Evolutionary conservation across 2,888 invertebrate species (phyloP).

Genomic region (Tipula unca): DNA sequence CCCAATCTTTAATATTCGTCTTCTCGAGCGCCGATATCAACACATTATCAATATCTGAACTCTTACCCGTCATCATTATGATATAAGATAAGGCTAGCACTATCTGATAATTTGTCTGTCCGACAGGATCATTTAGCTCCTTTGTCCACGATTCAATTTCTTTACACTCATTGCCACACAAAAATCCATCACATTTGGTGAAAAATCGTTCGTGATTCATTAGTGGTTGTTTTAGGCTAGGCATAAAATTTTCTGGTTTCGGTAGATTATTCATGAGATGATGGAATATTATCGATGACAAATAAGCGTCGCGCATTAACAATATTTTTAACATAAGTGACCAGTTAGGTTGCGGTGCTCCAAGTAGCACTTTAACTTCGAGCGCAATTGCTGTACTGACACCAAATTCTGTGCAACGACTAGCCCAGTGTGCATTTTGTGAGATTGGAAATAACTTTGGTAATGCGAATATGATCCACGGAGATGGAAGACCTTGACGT

Average conservation of each 20-base stretch:
- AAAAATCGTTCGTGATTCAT: slow-evolving; percentile 37
- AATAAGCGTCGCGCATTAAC: slow-evolving; percentile 60
- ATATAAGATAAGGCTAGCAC: slow-evolving; percentile 56
- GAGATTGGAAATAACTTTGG: slow-evolving; percentile 51
- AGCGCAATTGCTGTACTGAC: slow-evolving; percentile 55
- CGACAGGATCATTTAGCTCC: slow-evolving; percentile 36
- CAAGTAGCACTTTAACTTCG: slow-evolving; percentile 60
- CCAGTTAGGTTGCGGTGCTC: slow-evolving; percentile 75
- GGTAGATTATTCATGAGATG: slow-evolving; percentile 46
- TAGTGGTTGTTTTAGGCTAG: slow-evolving; percentile 41
- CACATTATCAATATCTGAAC: slow-evolving; percentile 53
- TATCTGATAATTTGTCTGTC: slow-evolving; percentile 48
- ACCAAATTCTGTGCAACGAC: slow-evolving; percentile 45
- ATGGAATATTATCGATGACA: slow-evolving; percentile 51
- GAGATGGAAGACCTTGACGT: slow-evolving; percentile 48
- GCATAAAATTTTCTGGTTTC: slow-evolving; percentile 38
- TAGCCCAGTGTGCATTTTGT: slow-evolving; percentile 40
- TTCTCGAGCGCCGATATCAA: slow-evolving; percentile 55
- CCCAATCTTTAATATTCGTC: slow-evolving; percentile 52
- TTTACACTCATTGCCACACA: slow-evolving; percentile 59
- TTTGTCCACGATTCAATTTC: slow-evolving; percentile 32
- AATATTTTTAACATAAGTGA: slow-evolving; percentile 62
- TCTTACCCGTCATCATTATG: slow-evolving; percentile 53
- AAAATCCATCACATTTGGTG: slow-evolving; percentile 54
- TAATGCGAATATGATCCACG: slow-evolving; percentile 63